Conservation (phyloP, 2,113 vertebrate genomes). For the Hippocampus comes region DNA sequence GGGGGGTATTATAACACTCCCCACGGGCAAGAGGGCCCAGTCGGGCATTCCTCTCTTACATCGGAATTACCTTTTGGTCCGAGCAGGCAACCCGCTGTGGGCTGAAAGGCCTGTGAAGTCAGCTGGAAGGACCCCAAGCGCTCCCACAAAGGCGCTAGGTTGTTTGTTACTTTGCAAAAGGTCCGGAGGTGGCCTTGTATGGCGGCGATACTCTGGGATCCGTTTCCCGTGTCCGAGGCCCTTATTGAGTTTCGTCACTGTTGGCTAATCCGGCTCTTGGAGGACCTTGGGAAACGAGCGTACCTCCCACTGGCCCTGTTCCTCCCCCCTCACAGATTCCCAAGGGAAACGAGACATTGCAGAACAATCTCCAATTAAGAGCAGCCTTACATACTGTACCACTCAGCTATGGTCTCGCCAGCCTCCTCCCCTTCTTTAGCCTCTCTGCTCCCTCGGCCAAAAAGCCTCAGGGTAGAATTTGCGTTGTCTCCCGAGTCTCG, state of each 20-base stretch:
- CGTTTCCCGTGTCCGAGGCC: slow-evolving; percentile 66
- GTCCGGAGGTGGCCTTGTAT: slow-evolving; percentile 64
- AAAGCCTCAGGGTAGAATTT: slow-evolving; percentile 69
- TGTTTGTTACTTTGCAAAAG: slow-evolving; percentile 68
- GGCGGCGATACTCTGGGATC: slow-evolving; percentile 60
- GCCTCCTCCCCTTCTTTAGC: slow-evolving; percentile 25
- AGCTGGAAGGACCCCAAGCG: slow-evolving; percentile 59
- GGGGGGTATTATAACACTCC: slow-evolving; percentile 55
- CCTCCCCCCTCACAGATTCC: slow-evolving; percentile 56
- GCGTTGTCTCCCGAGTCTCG: slow-evolving; percentile 71
- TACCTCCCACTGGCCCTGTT: slow-evolving; percentile 32
- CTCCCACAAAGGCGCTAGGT: slow-evolving; percentile 55
- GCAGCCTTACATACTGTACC: slow-evolving; percentile 70
- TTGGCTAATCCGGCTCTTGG: slow-evolving; percentile 73
- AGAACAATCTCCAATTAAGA: slow-evolving; percentile 77
- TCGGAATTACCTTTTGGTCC: slow-evolving; percentile 66
- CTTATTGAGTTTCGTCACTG: slow-evolving; percentile 67
- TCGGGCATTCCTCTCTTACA: slow-evolving; percentile 65
- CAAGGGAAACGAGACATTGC: slow-evolving; percentile 70
- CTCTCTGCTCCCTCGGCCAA: slow-evolving; percentile 54
- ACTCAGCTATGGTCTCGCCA: slow-evolving; percentile 46
- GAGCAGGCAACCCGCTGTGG: slow-evolving; percentile 52
- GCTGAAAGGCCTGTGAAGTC: slow-evolving; percentile 72
- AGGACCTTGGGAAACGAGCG: slow-evolving; percentile 74
- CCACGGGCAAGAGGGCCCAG: slow-evolving; percentile 53